A percentile compares a stretch with the other conserved stretches of the same genome.
Conservation (phyloP, 2,797 vertebrate genomes). For the Margarornis squamiger region DNA sequence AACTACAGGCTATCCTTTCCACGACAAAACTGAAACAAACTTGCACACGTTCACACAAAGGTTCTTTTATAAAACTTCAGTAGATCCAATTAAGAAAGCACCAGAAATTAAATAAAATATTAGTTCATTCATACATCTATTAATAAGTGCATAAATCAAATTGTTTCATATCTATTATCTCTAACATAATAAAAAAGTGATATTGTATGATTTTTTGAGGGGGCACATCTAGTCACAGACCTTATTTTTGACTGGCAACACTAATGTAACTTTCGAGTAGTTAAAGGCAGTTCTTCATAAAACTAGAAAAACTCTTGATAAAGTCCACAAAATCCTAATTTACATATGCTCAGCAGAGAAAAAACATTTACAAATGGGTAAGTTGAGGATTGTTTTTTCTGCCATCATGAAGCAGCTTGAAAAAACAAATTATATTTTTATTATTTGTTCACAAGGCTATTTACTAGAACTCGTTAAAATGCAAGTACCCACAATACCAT, state of each 20-base stretch:
- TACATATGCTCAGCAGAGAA: not conserved
- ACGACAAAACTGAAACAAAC: not conserved
- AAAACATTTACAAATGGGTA: not conserved
- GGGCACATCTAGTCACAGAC: not conserved
- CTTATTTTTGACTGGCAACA: not conserved
- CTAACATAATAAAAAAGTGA: not conserved
- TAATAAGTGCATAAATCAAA: not conserved
- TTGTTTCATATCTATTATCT: not conserved
- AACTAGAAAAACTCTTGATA: not conserved
- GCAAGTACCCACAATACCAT: fast-evolving
- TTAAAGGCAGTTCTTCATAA: not conserved
- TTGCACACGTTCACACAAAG: not conserved
- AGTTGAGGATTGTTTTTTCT: not conserved
- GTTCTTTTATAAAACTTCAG: not conserved
- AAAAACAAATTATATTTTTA: not conserved
- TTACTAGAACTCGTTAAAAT: not conserved
- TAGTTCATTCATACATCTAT: not conserved
- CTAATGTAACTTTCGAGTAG: not conserved
- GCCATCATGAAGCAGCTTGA: not conserved
- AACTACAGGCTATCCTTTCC: not conserved
- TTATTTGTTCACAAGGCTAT: not conserved
- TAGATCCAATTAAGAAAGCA: not conserved
- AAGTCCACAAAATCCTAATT: not conserved
- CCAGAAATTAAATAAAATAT: not conserved
- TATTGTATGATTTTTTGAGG: not conserved